These are phyloP conservation scores for Campylomormyrus tamandua DNA, from an alignment of 2,113 vertebrate genomes.

Conservation along the genomic window DNA sequence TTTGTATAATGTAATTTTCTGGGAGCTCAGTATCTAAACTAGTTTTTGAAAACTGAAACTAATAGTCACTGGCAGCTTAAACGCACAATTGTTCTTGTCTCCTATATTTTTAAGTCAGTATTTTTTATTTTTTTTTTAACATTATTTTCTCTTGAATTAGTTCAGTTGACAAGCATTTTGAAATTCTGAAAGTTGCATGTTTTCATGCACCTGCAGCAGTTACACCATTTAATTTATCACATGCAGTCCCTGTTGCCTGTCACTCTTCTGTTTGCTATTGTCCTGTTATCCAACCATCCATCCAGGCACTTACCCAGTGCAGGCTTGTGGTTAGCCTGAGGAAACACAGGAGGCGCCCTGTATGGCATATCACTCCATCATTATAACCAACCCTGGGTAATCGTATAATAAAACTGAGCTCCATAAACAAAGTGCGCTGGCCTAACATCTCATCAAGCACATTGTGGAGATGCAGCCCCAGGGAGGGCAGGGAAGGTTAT, in stretches of 20 bases:
- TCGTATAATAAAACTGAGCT: neutral
- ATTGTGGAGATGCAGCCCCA: slow-evolving; percentile 46
- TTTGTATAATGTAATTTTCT: neutral
- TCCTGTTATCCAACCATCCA: neutral
- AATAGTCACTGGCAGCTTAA: neutral
- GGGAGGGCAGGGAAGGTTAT: slow-evolving; percentile 39
- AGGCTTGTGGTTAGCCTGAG: neutral
- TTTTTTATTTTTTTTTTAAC: neutral
- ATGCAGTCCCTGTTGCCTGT: neutral
- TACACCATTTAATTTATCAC: neutral
- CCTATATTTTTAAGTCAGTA: neutral
- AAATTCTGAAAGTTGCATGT: neutral
- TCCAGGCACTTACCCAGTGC: neutral
- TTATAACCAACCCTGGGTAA: neutral
- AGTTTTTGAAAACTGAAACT: neutral
- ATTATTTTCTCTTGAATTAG: neutral
- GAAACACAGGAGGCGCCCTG: neutral
- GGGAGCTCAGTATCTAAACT: neutral
- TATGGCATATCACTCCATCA: neutral
- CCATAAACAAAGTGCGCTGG: neutral
- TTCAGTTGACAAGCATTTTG: neutral
- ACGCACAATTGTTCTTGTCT: neutral
- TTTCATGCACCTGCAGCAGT: neutral
- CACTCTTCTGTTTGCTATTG: neutral
- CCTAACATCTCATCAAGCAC: neutral